Evolutionary conservation across 37 sponge, comb jelly and placozoan species (phyloP).

Genomic region (Hexactinellida sp.): DNA sequence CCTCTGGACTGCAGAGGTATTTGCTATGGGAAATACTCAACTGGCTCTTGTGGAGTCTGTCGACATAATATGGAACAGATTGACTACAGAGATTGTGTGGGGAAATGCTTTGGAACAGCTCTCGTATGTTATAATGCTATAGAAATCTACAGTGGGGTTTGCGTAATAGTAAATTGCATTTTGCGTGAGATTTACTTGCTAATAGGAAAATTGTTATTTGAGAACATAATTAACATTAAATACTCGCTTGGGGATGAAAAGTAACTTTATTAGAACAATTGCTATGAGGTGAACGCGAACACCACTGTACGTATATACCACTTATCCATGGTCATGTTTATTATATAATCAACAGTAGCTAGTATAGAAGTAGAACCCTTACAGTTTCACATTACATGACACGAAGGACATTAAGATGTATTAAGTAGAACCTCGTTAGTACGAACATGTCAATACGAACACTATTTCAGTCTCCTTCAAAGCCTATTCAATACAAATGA

Average conservation of each 20-base stretch:
- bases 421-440: no score
- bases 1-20: slow-evolving; percentile 62
- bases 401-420: no score
- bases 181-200: not conserved
- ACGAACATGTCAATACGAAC: no score
- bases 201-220: not conserved
- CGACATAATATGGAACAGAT: slow-evolving; percentile 22
- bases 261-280: no score
- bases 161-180: not conserved
- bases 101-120: slow-evolving; percentile 55
- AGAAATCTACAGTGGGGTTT: not conserved
- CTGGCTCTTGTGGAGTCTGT: slow-evolving; percentile 63
- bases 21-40: slow-evolving; percentile 48
- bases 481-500: no score
- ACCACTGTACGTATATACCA: not conserved
- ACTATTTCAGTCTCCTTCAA: no score
- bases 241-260: no score
- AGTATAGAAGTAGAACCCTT: no score
- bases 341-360: no score
- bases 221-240: not conserved
- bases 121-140: not conserved
- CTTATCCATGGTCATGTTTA: no score
- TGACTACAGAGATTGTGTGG: slow-evolving; percentile 53
- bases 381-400: no score
- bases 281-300: no score